phyloP scores from a whole-genome alignment of 2,888 invertebrate genomes.

The Noctua pronuba region DNA sequence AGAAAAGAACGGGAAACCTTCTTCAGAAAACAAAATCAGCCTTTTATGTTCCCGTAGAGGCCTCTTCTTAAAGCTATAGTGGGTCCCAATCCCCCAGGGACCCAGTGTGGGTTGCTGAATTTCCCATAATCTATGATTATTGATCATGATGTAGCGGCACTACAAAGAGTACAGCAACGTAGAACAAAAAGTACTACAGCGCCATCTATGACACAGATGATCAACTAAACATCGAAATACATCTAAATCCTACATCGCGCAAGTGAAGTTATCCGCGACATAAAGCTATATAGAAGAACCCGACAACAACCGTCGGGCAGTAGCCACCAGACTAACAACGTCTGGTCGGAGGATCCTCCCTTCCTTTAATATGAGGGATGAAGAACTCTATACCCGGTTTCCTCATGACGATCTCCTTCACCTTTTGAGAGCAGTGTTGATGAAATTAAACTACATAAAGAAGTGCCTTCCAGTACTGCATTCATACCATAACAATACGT shows the following conservation, averaged over 20 bases:
- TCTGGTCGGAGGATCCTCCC: too few relatives aligned
- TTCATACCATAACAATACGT: not conserved
- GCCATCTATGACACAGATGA: too few relatives aligned
- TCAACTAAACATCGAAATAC: too few relatives aligned
- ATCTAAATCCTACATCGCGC: too few relatives aligned
- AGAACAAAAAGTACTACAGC: too few relatives aligned
- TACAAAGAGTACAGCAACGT: too few relatives aligned
- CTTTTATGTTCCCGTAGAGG: not conserved
- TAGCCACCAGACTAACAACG: too few relatives aligned
- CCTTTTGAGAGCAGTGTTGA: not conserved
- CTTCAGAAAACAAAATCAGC: not conserved
- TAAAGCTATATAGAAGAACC: too few relatives aligned
- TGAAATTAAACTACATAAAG: not conserved
- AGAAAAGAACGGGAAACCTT: conserved; percentile 11
- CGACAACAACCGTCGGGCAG: too few relatives aligned
- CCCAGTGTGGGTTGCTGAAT: not conserved
- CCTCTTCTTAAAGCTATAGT: too few relatives aligned
- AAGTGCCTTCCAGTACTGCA: not conserved
- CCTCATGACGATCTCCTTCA: not conserved
- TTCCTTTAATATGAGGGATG: too few relatives aligned
- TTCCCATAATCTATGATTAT: not conserved
- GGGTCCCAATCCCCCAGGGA: not conserved
- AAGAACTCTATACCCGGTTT: not conserved
- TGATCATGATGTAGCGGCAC: not conserved
- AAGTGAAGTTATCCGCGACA: too few relatives aligned